Conservation (phyloP, 2,113 vertebrate species). For the Brachyhypopomus occidentalis region DNA sequence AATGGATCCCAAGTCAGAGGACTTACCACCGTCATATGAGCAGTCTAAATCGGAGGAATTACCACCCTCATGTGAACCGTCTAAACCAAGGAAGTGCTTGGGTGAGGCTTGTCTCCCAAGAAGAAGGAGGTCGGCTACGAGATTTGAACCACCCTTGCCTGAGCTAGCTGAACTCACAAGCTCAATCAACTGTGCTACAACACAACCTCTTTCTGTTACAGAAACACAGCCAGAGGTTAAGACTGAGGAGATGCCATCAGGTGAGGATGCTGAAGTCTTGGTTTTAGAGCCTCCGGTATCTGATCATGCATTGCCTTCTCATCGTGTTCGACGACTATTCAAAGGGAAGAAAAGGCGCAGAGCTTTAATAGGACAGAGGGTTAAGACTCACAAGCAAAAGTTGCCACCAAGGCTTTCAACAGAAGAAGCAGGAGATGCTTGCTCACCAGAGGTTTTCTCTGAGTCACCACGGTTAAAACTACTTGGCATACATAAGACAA, state of each 20-base stretch:
- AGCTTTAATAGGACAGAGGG: slow-evolving; percentile 69
- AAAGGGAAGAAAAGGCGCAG: slow-evolving; percentile 71
- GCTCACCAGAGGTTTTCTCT: slow-evolving; percentile 25
- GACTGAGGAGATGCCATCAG: slow-evolving; percentile 63
- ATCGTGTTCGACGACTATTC: slow-evolving; percentile 42
- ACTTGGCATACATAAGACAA: slow-evolving; percentile 70
- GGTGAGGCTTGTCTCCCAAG: slow-evolving; percentile 21
- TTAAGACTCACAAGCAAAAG: slow-evolving; percentile 66
- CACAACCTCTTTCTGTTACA: slow-evolving; percentile 35
- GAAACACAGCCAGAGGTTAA: slow-evolving; percentile 59
- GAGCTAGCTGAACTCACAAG: slow-evolving; percentile 33
- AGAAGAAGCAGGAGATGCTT: slow-evolving; percentile 39
- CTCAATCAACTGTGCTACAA: slow-evolving; percentile 21
- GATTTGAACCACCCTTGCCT: slow-evolving; percentile 35
- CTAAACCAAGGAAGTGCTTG: slow-evolving; percentile 57
- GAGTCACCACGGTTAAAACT: slow-evolving; percentile 56
- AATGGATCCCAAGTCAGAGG: slow-evolving; percentile 23
- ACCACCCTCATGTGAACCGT: neutral
- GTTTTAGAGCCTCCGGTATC: slow-evolving; percentile 58
- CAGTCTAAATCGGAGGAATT: slow-evolving; percentile 26
- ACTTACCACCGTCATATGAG: slow-evolving; percentile 10
- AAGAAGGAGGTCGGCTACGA: slow-evolving; percentile 38
- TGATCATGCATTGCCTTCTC: slow-evolving; percentile 39
- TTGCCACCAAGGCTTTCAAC: slow-evolving; percentile 19
- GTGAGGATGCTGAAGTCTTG: slow-evolving; percentile 62